Conservation (phyloP, 2,113 vertebrate species). For the Azemiops feae region DNA sequence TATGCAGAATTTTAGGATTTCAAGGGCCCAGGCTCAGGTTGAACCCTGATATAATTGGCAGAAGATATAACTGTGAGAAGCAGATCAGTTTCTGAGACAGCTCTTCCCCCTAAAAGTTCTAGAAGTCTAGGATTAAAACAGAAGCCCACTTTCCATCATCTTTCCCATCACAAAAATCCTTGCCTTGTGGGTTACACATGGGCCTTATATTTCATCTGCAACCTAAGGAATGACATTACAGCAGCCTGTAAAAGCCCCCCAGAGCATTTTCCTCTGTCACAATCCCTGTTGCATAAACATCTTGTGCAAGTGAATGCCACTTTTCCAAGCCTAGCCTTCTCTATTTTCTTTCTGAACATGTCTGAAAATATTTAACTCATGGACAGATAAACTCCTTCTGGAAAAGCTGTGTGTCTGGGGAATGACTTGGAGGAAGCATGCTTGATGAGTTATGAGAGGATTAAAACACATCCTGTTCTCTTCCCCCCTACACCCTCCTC, state of each 20-base stretch:
- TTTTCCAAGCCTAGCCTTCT: slow-evolving; percentile 40
- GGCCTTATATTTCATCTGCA: not conserved
- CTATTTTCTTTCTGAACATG: not conserved
- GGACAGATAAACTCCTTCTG: slow-evolving; percentile 51
- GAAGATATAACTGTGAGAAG: not conserved
- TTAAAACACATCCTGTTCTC: slow-evolving; percentile 62
- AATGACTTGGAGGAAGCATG: slow-evolving; percentile 57
- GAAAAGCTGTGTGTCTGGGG: slow-evolving; percentile 50
- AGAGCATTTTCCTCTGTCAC: not conserved
- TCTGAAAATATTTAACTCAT: slow-evolving; percentile 42
- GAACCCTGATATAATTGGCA: not conserved
- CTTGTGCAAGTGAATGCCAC: slow-evolving; percentile 27
- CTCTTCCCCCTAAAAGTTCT: not conserved
- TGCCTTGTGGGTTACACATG: not conserved
- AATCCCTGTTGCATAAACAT: slow-evolving; percentile 44
- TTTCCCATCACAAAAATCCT: not conserved
- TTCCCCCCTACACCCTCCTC: not conserved
- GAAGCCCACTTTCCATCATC: not conserved
- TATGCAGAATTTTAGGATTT: not conserved
- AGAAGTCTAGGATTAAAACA: not conserved
- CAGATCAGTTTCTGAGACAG: not conserved
- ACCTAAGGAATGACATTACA: not conserved
- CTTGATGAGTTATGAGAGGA: slow-evolving; percentile 62
- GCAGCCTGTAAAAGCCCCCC: not conserved
- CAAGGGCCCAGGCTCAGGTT: not conserved